Percentiles rank a stretch among this genome's conserved stretches.
phyloP scores from a whole-genome alignment of 2,888 invertebrate species.

The Drosophila atripex region DNA sequence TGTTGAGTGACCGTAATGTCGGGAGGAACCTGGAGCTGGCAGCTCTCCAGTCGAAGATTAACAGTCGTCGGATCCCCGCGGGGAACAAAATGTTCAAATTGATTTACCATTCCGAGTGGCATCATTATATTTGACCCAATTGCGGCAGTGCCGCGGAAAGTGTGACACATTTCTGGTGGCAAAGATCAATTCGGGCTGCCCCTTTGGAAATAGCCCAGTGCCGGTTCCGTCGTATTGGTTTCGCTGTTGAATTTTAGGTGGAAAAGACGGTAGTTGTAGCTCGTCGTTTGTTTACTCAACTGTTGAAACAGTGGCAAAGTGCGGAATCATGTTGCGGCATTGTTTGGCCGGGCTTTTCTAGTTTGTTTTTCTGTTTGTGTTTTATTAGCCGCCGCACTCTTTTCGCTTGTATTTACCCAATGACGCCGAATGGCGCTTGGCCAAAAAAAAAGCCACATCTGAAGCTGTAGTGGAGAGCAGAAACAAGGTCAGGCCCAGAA shows the following conservation, averaged over 20 bases:
- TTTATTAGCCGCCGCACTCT: conserved; percentile 65
- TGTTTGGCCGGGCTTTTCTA: conserved; percentile 23
- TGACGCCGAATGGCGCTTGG: conserved; percentile 53
- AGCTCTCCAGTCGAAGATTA: background rate
- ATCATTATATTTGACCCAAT: conserved; percentile 42
- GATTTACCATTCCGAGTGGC: conserved; percentile 35
- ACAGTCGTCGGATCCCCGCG: conserved; percentile 14
- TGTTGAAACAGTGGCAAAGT: conserved; percentile 57
- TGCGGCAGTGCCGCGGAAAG: background rate
- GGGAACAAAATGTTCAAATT: conserved; percentile 19
- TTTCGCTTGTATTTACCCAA: conserved; percentile 52
- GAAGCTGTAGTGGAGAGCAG: conserved; percentile 3
- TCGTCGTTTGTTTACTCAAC: conserved; percentile 61
- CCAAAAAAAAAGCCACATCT: background rate
- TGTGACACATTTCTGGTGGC: conserved; percentile 43
- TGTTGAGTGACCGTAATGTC: conserved; percentile 3
- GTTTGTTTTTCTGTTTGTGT: conserved; percentile 46
- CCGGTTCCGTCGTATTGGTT: conserved; percentile 29
- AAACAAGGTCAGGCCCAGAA: conserved; percentile 71
- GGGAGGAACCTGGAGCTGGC: background rate
- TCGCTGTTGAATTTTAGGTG: conserved; percentile 4
- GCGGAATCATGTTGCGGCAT: conserved; percentile 51
- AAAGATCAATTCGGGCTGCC: conserved; percentile 34
- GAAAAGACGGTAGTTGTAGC: conserved; percentile 16
- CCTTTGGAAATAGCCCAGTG: conserved; percentile 37